Evolutionary conservation across 2,113 vertebrate species (phyloP), one percentile per base, ranked within the genome.

Genomic region (Dissostichus mawsoni): DNA sequence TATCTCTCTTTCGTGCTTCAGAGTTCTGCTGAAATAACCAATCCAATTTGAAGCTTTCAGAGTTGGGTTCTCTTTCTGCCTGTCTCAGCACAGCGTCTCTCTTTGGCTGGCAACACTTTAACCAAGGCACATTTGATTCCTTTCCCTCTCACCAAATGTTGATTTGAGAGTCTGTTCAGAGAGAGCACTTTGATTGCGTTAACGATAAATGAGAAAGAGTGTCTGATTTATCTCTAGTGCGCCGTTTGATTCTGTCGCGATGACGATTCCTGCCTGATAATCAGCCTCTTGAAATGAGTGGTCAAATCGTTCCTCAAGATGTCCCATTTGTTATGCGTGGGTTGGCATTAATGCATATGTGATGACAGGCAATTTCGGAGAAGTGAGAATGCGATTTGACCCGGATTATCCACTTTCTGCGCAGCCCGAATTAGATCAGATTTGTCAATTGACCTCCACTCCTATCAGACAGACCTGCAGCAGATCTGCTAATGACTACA

Each of bases 141-240:
- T 66, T 63, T 85, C 82, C 36, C 81, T 86, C 78, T 81, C 63
- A 51, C 64, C 80, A 76, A 87, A 80, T 83, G 82, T 84, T 91
- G 90, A 90, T 92, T 87, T 47, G 76, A 87, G 86, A 69, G 82
- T 82, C 76, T 82, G 86, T 67, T 82, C 76, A 68, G 65, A 74
- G 81, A 80, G 80, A 68, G 82, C 58, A 17, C 81, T 89, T 82
- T 92, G 91, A 90, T 92, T 92, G 82, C 89, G 86, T 90, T 92
- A 88, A 83, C 61, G 52, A 84, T 78, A 82, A 85, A 84, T 69
- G 89, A 84, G 80, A 57, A 70, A 80, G 82, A 69, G 81, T 13
- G 66, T 73, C 71, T 78, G 74, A 87, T 93, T 81, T 68, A 73
- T 90, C 81, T 90, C 69, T 29, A 83, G 84, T 78, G 86, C 10